phyloP scores from a whole-genome alignment of 2,113 vertebrate genomes.

The Taxidea taxus region DNA sequence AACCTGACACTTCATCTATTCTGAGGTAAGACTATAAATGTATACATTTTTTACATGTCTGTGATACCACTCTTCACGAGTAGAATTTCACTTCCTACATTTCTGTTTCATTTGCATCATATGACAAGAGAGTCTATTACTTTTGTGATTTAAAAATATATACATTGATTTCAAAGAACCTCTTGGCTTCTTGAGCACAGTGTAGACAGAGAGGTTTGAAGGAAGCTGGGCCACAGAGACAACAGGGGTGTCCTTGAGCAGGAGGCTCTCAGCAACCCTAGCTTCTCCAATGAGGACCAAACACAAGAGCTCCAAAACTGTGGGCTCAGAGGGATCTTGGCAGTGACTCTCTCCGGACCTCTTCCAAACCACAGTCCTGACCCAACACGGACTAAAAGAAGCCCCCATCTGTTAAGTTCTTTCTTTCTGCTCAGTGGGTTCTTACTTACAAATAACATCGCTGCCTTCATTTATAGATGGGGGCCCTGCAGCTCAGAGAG shows the following conservation, averaged over 20 bases:
- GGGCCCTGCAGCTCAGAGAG: background rate
- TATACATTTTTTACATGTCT: background rate
- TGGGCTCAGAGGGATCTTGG: background rate
- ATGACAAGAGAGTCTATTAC: background rate
- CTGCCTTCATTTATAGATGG: background rate
- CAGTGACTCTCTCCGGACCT: background rate
- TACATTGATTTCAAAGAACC: background rate
- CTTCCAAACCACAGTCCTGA: background rate
- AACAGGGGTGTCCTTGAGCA: background rate
- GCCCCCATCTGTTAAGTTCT: background rate
- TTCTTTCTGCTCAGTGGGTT: background rate
- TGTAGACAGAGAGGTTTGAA: background rate
- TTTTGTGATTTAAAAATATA: conserved; percentile 15
- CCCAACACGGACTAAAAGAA: background rate
- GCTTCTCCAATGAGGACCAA: background rate
- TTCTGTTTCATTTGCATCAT: background rate
- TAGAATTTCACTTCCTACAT: background rate
- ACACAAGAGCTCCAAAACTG: background rate
- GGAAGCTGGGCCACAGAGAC: background rate
- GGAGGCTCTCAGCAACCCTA: background rate
- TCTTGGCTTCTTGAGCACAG: background rate
- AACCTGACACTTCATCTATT: background rate
- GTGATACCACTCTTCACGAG: background rate
- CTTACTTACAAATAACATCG: background rate
- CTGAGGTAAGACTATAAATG: background rate